Base-by-base conservation (phyloP, 2,797 vertebrate genomes). In the Coluber constrictor region DNA sequence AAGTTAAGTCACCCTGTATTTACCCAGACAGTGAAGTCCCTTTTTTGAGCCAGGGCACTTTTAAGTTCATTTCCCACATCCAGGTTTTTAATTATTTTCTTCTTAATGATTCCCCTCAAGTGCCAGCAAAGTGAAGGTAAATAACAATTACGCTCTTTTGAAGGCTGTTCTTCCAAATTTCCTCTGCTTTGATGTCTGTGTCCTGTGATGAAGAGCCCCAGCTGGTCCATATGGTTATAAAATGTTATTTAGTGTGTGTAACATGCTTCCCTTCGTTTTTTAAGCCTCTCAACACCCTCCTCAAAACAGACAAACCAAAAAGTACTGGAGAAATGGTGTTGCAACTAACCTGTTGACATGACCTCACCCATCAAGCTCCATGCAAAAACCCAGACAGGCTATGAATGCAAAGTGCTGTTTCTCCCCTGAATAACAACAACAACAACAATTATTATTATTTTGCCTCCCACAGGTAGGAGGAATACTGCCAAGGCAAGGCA, bases 41-140 rank as follows among this genome's bases (percentile, higher is more conserved):
- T 93, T 66, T 74, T 66, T 43, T 89, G 10, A 51, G 66, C 70
- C 51, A 29, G 25, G 63, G 66, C 56, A 60, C 89, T 60, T 91
- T 56, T 74, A 63, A 20, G 32, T 93, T 89, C 56, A 89, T 91
- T 93, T 89, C 87, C 54, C 87, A 70, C 51, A 43, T 57, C 27
- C 27, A 86, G 51, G 87, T 92, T 70, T 92, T 88, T 91, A 92
- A 94, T 94, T 89, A 59, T 86, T 91, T 86, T 37, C 87, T 86
- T 63, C 90, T 83, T 92, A 92, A 91, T 89, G 70, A 94, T 92
- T 61, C 43, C 54, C 13, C 4, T 74, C 15, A 16, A 60, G 15
- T 87, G 32, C 5, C 55, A 74, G 9, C 10, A 70, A 90, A 43
- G 55, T 1, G n/a, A 16, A 55, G 60, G 55, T 55, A 56, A 92